phyloP scores from a whole-genome alignment of 2,797 vertebrate species.

The Acipenser oxyrinchus region DNA sequence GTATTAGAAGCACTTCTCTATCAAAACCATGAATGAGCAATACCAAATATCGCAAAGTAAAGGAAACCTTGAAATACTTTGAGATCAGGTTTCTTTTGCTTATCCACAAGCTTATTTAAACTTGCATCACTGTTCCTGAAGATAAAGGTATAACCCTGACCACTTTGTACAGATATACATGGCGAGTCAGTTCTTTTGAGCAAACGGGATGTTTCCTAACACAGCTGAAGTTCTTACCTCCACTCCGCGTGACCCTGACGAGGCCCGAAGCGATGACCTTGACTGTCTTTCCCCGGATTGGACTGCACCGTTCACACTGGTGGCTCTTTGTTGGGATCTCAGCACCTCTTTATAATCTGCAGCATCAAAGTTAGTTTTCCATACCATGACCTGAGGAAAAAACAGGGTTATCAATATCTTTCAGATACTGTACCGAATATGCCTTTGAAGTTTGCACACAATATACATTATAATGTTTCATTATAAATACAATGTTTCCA shows the following conservation, averaged over 20 bases:
- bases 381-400: slow-evolving; percentile 81
- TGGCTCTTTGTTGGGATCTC: slow-evolving; percentile 40
- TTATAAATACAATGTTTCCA: too few species aligned
- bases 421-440: not conserved
- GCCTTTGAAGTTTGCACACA: not conserved
- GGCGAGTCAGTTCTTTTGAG: not conserved
- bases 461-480: not conserved
- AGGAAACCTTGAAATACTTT: too few species aligned
- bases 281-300: slow-evolving; percentile 9
- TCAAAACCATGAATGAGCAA: too few species aligned
- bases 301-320: slow-evolving; percentile 24
- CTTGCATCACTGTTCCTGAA: too few species aligned
- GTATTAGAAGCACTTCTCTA: too few species aligned
- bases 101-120: too few species aligned
- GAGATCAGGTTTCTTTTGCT: too few species aligned
- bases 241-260: slow-evolving; percentile 5
- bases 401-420: not conserved
- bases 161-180: too few species aligned
- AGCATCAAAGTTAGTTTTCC: slow-evolving; percentile 84
- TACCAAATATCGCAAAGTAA: too few species aligned
- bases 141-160: too few species aligned
- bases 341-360: slow-evolving; percentile 46
- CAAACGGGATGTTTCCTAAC: slow-evolving; percentile 22
- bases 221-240: slow-evolving; percentile 17
- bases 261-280: slow-evolving; percentile 10